phyloP scores from a whole-genome alignment of 2,797 vertebrate species.

The Philypnodon macrostomus region DNA sequence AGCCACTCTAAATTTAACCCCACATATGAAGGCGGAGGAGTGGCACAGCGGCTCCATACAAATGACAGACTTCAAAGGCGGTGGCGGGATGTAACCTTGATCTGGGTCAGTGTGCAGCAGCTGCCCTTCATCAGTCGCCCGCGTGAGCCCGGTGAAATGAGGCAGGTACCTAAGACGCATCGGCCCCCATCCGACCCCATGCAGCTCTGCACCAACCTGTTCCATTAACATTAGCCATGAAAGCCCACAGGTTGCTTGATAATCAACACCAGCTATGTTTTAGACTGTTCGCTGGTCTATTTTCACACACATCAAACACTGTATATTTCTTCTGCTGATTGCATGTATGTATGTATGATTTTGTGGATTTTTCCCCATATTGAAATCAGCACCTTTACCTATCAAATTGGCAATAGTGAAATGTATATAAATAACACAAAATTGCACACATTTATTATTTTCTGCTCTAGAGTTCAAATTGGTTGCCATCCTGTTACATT shows the following conservation, averaged over 20 bases:
- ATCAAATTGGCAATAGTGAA: no score
- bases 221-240: slow-evolving; percentile 53
- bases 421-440: no score
- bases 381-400: no score
- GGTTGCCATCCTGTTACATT: no score
- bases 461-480: no score
- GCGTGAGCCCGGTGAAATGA: slow-evolving; percentile 55
- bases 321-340: slow-evolving; percentile 47
- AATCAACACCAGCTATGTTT: slow-evolving; percentile 38
- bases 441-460: no score
- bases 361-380: no score
- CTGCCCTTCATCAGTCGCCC: slow-evolving; percentile 51
- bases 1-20: background rate
- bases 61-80: slow-evolving; percentile 45
- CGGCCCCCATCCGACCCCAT: slow-evolving; percentile 55
- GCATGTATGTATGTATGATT: no score
- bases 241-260: slow-evolving; percentile 41
- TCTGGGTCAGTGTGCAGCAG: slow-evolving; percentile 45
- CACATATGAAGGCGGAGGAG: background rate
- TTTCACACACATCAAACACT: slow-evolving; percentile 27
- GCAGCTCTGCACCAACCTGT: slow-evolving; percentile 48
- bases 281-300: slow-evolving; percentile 26
- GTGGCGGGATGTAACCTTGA: slow-evolving; percentile 42
- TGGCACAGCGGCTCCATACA: background rate
- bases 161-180: no score